Percentiles rank a stretch among this genome's conserved stretches.
These are phyloP conservation scores for Ctenosaura bakeri DNA, from an alignment of 2,797 vertebrate species.

Conservation along the genomic window DNA sequence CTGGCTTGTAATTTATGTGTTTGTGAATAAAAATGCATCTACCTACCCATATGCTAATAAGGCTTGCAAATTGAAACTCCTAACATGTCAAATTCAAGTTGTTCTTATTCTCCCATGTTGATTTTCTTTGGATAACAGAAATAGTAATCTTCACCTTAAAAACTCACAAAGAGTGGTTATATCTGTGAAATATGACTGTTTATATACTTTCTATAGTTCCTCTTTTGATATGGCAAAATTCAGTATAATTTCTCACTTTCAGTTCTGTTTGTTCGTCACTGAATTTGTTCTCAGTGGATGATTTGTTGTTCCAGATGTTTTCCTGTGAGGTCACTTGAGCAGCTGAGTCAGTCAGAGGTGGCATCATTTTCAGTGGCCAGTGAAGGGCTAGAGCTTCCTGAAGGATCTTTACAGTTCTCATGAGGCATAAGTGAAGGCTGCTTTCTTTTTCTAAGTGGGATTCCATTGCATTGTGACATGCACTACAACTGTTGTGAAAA, in stretches of 20 bases:
- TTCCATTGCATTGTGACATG: conserved; percentile 16
- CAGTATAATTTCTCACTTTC: background rate
- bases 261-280: background rate
- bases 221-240: background rate
- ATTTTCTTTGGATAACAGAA: background rate
- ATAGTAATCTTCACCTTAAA: background rate
- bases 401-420: background rate
- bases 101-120: background rate
- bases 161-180: background rate
- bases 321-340: background rate
- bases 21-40: conserved; percentile 25
- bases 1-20: conserved; percentile 19
- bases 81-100: background rate
- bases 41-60: background rate
- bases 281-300: background rate
- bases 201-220: background rate
- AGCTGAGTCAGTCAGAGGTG: background rate
- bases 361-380: background rate
- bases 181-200: background rate
- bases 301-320: conserved; percentile 3
- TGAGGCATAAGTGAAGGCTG: background rate
- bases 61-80: conserved; percentile 11
- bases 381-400: background rate
- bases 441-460: background rate
- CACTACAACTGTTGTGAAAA: conserved; percentile 9